phyloP scores from a whole-genome alignment of 2,888 invertebrate species.

The Rhodophaea formosa region DNA sequence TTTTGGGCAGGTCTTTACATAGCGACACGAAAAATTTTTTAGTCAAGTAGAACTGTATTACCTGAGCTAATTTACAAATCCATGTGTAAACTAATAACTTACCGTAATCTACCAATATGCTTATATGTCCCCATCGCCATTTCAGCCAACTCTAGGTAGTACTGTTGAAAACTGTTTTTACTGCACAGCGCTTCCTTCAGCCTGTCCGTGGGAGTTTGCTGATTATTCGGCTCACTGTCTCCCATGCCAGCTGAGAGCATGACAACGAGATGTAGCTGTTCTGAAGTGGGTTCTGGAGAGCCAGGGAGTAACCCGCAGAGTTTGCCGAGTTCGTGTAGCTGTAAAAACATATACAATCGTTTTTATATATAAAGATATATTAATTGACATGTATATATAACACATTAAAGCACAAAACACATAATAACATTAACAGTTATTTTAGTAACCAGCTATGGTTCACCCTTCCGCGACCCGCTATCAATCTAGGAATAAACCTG shows the following conservation, averaged over 20 bases:
- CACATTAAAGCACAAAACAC: no score
- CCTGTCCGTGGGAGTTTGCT: conserved; percentile 86
- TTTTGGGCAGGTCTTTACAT: no score
- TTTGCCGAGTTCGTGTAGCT: conserved; percentile 92
- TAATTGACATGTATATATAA: no score
- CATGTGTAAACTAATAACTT: conserved; percentile 20
- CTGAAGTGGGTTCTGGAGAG: conserved; percentile 87
- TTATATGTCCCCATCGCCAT: conserved; percentile 98
- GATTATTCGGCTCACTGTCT: conserved; percentile 81
- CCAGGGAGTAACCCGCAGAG: conserved; percentile 95
- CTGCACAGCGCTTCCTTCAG: conserved; percentile 95
- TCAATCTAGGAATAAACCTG: no score
- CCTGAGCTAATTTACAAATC: no score
- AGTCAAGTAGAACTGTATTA: no score
- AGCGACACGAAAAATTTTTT: no score
- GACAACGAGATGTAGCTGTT: conserved; percentile 94
- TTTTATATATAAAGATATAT: no score
- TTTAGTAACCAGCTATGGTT: no score
- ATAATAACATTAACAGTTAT: no score
- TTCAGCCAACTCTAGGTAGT: conserved; percentile 95
- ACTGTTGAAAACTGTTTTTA: conserved; percentile 92
- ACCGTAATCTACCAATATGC: conserved; percentile 89
- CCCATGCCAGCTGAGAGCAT: conserved; percentile 95
- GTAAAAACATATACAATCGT: conserved; percentile 21
- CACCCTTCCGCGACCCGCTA: no score